These are phyloP conservation scores for Reinhardtius hippoglossoides DNA, from an alignment of 2,113 vertebrate genomes.

Conservation along the genomic window DNA sequence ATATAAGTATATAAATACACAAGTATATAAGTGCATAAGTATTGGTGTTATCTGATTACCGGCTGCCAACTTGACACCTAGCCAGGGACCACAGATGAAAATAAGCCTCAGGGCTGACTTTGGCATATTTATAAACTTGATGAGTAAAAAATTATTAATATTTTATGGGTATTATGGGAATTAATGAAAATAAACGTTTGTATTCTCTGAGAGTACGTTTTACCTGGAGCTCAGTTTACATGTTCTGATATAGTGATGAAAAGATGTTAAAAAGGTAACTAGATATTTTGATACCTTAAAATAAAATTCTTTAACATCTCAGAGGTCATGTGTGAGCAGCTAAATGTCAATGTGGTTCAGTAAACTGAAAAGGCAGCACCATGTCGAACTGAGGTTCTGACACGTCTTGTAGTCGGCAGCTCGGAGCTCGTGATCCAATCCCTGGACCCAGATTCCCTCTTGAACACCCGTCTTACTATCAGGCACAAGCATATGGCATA, in stretches of 20 bases:
- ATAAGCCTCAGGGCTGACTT: too few species aligned
- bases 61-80: too few species aligned
- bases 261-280: not conserved
- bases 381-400: slow-evolving; percentile 26
- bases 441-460: not conserved
- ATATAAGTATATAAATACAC: too few species aligned
- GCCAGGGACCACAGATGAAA: too few species aligned
- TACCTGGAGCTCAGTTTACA: not conserved
- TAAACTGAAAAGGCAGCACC: not conserved
- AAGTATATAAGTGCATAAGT: too few species aligned
- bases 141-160: too few species aligned
- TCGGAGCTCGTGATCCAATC: not conserved
- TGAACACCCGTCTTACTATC: not conserved
- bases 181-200: not conserved
- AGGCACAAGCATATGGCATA: not conserved
- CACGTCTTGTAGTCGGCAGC: not conserved
- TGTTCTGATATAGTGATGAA: too few species aligned
- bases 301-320: not conserved
- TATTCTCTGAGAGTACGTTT: not conserved
- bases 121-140: too few species aligned
- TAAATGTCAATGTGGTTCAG: too few species aligned
- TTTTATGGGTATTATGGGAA: too few species aligned
- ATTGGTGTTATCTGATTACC: too few species aligned
- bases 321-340: too few species aligned
- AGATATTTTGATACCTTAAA: not conserved